A percentile compares a stretch with the other conserved stretches of the same genome.
These are phyloP conservation scores for Seriola dumerili DNA, from an alignment of 2,113 vertebrate genomes.

Conservation along the genomic window DNA sequence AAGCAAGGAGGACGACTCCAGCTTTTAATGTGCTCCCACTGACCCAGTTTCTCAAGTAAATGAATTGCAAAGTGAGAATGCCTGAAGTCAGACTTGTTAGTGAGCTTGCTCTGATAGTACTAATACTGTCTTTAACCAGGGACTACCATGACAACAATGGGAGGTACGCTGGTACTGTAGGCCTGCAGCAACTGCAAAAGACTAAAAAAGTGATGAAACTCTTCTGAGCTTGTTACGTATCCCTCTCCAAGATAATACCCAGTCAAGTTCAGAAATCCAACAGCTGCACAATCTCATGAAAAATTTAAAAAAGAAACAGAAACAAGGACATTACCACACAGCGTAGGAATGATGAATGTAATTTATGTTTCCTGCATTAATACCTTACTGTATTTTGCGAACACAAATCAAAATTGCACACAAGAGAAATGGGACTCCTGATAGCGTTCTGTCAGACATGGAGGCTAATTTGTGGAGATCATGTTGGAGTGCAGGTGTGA, in stretches of 20 bases:
- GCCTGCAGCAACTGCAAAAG: conserved; percentile 15
- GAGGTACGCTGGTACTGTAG: conserved; percentile 18
- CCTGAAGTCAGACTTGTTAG: conserved; percentile 74
- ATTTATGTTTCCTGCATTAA: neutral
- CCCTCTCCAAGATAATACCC: conserved; percentile 13
- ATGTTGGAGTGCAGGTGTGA: too few species aligned
- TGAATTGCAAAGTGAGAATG: conserved; percentile 69
- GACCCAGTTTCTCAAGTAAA: conserved; percentile 79
- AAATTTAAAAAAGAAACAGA: neutral
- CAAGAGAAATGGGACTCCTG: neutral
- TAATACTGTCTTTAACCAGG: conserved; percentile 51
- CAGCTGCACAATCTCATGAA: neutral
- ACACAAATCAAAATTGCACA: conserved; percentile 2
- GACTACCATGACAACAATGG: conserved; percentile 58
- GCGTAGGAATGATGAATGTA: neutral
- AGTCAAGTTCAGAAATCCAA: neutral
- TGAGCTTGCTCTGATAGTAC: conserved; percentile 19
- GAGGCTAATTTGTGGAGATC: neutral
- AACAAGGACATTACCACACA: neutral
- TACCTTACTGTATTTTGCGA: neutral
- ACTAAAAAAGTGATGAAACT: conserved; percentile 68
- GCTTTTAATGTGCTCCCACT: conserved; percentile 67
- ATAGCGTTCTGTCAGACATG: neutral
- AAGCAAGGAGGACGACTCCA: conserved; percentile 48
- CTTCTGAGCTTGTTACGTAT: conserved; percentile 48